A percentile compares a stretch with the other conserved stretches of the same genome.
Evolutionary conservation across 2,888 invertebrate genomes (phyloP).

Genomic region (Bombylius major): DNA sequence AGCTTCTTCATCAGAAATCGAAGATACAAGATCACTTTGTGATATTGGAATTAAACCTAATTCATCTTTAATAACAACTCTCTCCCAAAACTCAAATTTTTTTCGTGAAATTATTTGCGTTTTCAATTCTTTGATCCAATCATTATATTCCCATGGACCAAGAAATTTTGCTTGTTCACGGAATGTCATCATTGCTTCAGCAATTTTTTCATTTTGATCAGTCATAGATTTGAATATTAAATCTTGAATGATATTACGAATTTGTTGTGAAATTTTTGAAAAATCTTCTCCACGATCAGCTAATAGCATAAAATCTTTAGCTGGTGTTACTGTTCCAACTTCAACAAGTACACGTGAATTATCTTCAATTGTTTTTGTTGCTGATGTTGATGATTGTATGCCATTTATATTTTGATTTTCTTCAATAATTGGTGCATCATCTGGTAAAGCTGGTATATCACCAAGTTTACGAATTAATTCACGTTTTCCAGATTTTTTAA

Average conservation of each 20-base stretch:
- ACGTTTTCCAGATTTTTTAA: constrained; percentile 31
- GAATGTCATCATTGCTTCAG: constrained; percentile 21
- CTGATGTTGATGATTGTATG: constrained; percentile 1
- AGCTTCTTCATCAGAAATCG: constrained; percentile 10
- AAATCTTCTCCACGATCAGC: constrained; percentile 31
- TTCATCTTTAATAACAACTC: constrained; percentile 23
- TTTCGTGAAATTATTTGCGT: constrained; percentile 22
- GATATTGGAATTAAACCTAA: constrained; percentile 22
- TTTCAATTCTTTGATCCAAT: constrained; percentile 28
- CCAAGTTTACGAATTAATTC: constrained; percentile 18
- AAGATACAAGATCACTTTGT: constrained; percentile 7
- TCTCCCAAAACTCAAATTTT: constrained; percentile 29
- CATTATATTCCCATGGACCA: constrained; percentile 26
- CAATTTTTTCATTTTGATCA: constrained; percentile 23
- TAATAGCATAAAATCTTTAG: constrained; percentile 45
- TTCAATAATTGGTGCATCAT: background rate
- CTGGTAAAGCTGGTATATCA: constrained; percentile 19
- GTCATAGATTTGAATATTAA: constrained; percentile 23
- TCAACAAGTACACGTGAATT: constrained; percentile 15
- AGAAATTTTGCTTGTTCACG: constrained; percentile 34
- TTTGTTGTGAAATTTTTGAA: constrained; percentile 23
- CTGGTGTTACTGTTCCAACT: constrained; percentile 49
- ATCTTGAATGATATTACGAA: constrained; percentile 26
- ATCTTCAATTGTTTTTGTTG: constrained; percentile 1
- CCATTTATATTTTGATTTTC: background rate